Conservation (phyloP, 2,888 invertebrate genomes). For the Dryobota labecula region DNA sequence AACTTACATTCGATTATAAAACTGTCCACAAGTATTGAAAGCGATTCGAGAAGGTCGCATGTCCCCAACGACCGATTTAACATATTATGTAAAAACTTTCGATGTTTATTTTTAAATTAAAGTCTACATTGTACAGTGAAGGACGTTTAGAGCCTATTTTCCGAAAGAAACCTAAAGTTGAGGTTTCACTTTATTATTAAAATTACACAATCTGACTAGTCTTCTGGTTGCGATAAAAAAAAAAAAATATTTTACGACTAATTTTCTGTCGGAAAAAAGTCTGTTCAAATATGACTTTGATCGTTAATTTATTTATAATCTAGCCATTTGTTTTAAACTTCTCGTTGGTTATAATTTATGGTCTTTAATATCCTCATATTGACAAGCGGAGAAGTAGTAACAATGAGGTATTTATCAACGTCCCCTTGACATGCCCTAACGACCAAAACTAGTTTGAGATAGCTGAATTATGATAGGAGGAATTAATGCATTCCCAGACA, state of each 20-base stretch:
- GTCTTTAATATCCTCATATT: conserved; percentile 44
- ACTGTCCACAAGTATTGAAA: conserved; percentile 74
- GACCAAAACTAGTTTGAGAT: conserved; percentile 45
- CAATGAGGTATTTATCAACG: conserved; percentile 65
- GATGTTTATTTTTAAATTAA: conserved; percentile 53
- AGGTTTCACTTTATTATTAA: conserved; percentile 57
- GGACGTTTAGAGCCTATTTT: conserved; percentile 60
- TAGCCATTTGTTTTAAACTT: conserved; percentile 17
- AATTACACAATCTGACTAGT: conserved; percentile 47
- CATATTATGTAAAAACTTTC: conserved; percentile 56
- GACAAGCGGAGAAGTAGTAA: conserved; percentile 56
- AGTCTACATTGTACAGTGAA: conserved; percentile 52
- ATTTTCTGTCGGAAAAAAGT: conserved; percentile 14
- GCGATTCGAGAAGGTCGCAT: conserved; percentile 69
- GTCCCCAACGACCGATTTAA: conserved; percentile 58
- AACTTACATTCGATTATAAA: conserved; percentile 79
- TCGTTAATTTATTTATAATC: conserved; percentile 25
- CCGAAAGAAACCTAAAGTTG: conserved; percentile 45
- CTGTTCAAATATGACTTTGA: conserved; percentile 7
- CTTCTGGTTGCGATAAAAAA: conserved; percentile 24
- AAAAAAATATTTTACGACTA: conserved; percentile 21
- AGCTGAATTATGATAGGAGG: conserved; percentile 57
- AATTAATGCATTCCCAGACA: conserved; percentile 53
- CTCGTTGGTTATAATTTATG: conserved; percentile 53
- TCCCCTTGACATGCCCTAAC: conserved; percentile 54